Conservation (phyloP, 2,797 vertebrate species). For the Acridotheres tristis region DNA sequence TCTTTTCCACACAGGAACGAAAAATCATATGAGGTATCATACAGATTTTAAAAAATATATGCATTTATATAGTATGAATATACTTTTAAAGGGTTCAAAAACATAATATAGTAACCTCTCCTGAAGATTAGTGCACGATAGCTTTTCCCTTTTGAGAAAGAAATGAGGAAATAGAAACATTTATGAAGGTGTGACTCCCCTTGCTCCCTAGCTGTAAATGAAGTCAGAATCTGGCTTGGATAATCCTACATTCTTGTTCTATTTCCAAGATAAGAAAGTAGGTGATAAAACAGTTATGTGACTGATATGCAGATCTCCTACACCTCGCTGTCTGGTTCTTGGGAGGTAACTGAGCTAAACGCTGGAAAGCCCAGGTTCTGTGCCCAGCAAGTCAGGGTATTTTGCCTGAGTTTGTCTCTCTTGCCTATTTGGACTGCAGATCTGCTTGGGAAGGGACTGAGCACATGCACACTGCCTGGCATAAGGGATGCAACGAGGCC, state of each 20-base stretch:
- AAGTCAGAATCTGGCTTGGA: slow-evolving; percentile 39
- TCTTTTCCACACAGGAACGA: neutral
- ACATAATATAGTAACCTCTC: neutral
- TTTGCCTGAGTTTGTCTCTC: neutral
- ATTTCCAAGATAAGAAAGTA: slow-evolving; percentile 44
- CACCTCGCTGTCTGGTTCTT: neutral
- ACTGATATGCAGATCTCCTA: slow-evolving; percentile 13
- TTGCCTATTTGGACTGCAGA: neutral
- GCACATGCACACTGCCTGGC: accelerated
- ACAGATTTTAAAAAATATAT: neutral
- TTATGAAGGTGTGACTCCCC: neutral
- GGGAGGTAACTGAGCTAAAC: neutral
- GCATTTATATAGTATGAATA: neutral
- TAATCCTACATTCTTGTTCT: neutral
- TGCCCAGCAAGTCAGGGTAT: neutral
- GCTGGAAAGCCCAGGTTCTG: neutral
- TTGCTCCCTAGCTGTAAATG: slow-evolving; percentile 3
- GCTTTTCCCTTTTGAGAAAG: neutral
- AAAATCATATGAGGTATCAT: neutral
- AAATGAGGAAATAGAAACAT: slow-evolving; percentile 25
- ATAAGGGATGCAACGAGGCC: accelerated
- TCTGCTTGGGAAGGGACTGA: neutral
- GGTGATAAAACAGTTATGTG: slow-evolving; percentile 22
- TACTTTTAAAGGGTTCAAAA: neutral
- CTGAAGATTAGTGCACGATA: neutral